These are phyloP conservation scores for Colletes latitarsis DNA, from an alignment of 1,140 invertebrate genomes.

Conservation along the genomic window DNA sequence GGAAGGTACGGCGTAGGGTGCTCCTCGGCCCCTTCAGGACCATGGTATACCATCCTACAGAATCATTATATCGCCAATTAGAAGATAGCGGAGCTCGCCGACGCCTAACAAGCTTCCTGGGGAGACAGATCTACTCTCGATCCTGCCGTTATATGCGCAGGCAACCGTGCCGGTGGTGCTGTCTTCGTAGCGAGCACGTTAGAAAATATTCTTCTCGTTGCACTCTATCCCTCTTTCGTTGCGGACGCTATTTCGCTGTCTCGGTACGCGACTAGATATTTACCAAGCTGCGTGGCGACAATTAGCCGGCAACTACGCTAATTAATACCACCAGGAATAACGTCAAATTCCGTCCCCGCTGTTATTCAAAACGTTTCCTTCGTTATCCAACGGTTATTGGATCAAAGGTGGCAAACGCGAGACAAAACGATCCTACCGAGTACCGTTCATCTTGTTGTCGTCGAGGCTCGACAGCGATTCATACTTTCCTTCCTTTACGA, in stretches of 20 bases:
- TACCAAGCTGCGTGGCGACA: slow-evolving; percentile 7
- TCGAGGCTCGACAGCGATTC: no score
- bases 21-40: slow-evolving; percentile 74
- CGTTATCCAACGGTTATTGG: no score
- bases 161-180: slow-evolving; percentile 41
- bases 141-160: slow-evolving; percentile 55
- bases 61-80: slow-evolving; percentile 83
- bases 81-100: slow-evolving; percentile 78
- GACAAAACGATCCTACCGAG: no score
- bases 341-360: no score
- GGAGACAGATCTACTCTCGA: slow-evolving; percentile 71
- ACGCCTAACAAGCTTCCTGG: slow-evolving; percentile 81
- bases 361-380: no score
- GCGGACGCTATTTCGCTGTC: slow-evolving; percentile 17
- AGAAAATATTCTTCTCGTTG: slow-evolving; percentile 48
- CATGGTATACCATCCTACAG: slow-evolving; percentile 79
- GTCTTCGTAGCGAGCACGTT: slow-evolving; percentile 46
- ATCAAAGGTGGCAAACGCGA: no score
- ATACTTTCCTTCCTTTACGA: no score
- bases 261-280: slow-evolving; percentile 55
- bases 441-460: no score
- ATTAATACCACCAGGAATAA: slow-evolving; percentile 25
- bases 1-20: slow-evolving; percentile 71
- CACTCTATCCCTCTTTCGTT: slow-evolving; percentile 51
- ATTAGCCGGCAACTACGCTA: slow-evolving; percentile 45